Evolutionary conservation across 2,888 invertebrate species (phyloP).

Genomic region (Pseudoips prasinana): DNA sequence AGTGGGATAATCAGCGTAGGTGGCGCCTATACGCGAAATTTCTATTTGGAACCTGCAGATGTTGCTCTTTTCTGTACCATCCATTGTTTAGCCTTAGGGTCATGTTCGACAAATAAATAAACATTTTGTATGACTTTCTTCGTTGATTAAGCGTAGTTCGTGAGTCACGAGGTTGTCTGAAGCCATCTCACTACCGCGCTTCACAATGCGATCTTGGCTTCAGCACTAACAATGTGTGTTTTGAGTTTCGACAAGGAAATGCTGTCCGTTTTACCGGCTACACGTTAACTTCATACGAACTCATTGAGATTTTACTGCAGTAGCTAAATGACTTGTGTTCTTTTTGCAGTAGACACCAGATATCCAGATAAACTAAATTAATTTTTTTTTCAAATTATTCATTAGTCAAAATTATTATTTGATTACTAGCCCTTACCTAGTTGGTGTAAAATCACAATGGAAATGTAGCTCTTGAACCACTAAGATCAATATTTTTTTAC

Average conservation of each 20-base stretch:
- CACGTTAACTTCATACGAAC: conserved; percentile 26
- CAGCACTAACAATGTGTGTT: conserved; percentile 38
- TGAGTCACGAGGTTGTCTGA: conserved; percentile 75
- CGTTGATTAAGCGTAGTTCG: conserved; percentile 68
- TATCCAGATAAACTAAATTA: too few relatives aligned
- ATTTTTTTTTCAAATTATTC: too few relatives aligned
- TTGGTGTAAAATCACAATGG: too few relatives aligned
- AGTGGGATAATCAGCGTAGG: too few relatives aligned
- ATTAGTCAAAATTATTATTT: too few relatives aligned
- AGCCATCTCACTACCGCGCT: conserved; percentile 61
- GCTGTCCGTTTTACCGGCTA: conserved; percentile 25
- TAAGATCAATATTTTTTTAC: too few relatives aligned
- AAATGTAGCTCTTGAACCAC: too few relatives aligned
- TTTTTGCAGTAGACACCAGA: too few relatives aligned
- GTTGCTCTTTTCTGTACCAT: too few relatives aligned
- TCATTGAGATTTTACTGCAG: conserved; percentile 20
- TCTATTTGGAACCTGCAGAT: too few relatives aligned
- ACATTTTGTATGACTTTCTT: conserved; percentile 70
- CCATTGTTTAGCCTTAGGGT: conserved; percentile 39
- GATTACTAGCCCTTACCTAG: too few relatives aligned
- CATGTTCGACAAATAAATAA: conserved; percentile 70
- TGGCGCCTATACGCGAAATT: too few relatives aligned
- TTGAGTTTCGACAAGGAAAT: conserved; percentile 33
- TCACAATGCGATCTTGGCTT: conserved; percentile 41
- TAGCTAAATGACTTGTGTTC: not conserved